These are phyloP conservation scores for Acropora yongei DNA, from an alignment of 64 coral and sea anemone species.

Conservation along the genomic window DNA sequence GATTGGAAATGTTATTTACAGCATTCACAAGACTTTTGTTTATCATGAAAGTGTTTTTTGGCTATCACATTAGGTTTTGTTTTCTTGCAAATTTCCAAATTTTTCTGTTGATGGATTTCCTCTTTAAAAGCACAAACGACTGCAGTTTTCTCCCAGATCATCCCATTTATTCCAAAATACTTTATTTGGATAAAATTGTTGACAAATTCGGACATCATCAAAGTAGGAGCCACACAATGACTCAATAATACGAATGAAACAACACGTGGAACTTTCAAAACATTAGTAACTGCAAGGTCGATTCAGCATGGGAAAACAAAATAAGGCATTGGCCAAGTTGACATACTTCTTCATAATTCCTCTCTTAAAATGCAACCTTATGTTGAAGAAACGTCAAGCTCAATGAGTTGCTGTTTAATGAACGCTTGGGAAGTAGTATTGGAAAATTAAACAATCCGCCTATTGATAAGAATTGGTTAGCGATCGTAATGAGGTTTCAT, in stretches of 20 bases:
- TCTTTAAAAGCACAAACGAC: neutral
- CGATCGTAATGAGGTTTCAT: constrained; percentile 8
- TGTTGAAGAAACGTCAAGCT: no score
- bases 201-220: neutral
- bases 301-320: neutral
- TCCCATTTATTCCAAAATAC: constrained; percentile 3
- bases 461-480: no score
- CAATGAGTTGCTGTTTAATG: neutral
- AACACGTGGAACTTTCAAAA: neutral
- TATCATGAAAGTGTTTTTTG: constrained; percentile 1
- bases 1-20: no score
- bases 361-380: no score
- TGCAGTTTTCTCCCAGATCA: constrained; percentile 3
- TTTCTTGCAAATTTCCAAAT: neutral
- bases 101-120: neutral
- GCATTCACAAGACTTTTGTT: neutral
- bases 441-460: constrained; percentile 14
- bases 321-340: no score
- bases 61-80: neutral
- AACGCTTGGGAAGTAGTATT: neutral
- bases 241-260: no score
- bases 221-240: no score
- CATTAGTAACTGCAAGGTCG: neutral
- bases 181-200: constrained; percentile 19
- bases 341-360: constrained; percentile 6